Evolutionary conservation across 2,797 vertebrate species (phyloP).

Genomic region (Mus caroli): DNA sequence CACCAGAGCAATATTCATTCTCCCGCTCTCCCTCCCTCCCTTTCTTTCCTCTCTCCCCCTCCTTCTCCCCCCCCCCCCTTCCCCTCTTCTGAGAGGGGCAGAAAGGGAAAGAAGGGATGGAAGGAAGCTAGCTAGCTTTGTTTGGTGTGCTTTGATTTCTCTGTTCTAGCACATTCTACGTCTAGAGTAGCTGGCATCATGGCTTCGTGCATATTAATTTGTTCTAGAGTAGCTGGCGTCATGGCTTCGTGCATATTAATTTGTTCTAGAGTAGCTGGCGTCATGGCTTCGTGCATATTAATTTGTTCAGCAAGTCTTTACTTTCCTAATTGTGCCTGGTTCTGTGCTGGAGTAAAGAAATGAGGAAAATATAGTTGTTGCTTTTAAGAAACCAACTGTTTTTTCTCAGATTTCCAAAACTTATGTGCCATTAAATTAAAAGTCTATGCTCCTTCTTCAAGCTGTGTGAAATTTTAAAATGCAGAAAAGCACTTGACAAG

Average conservation of each 20-base stretch:
- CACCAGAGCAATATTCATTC: conserved; percentile 61
- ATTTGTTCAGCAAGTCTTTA: conserved; percentile 52
- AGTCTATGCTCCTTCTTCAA: conserved; percentile 61
- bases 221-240: conserved; percentile 53
- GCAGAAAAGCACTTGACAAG: conserved; percentile 19
- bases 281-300: conserved; percentile 40
- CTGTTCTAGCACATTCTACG: conserved; percentile 65
- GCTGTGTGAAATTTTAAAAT: conserved; percentile 64
- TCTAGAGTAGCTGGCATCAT: conserved; percentile 54
- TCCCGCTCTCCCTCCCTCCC: not conserved
- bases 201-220: conserved; percentile 51
- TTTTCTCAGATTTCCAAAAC: conserved; percentile 67
- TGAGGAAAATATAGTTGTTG: conserved; percentile 61
- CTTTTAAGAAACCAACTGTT: conserved; percentile 42
- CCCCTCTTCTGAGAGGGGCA: not conserved
- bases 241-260: conserved; percentile 44
- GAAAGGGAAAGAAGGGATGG: conserved; percentile 47
- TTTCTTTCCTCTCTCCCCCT: not conserved
- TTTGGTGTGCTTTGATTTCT: conserved; percentile 32
- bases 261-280: no score
- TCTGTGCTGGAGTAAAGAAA: conserved; percentile 59
- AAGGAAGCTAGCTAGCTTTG: conserved; percentile 57
- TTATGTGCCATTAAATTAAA: conserved; percentile 48
- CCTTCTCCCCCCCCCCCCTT: no score
- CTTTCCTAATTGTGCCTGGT: conserved; percentile 58